Percentiles rank a stretch among this genome's conserved stretches.
phyloP scores from a whole-genome alignment of 2,113 vertebrate genomes.

The Bos javanicus region DNA sequence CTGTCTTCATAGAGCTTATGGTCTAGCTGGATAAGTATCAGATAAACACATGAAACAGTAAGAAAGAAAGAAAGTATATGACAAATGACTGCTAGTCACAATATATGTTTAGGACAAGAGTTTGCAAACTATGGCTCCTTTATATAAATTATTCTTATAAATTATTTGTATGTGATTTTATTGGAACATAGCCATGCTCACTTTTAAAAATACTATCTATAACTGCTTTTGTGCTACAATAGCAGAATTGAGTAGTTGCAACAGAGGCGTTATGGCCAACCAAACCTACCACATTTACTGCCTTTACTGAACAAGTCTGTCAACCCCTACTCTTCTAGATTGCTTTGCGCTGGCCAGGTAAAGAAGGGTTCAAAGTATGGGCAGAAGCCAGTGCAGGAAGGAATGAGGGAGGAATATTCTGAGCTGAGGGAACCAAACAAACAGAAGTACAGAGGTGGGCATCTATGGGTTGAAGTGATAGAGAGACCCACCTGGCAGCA shows the following conservation, averaged over 20 bases:
- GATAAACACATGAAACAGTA: neutral
- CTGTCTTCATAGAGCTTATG: neutral
- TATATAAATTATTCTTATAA: neutral
- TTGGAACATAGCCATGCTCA: neutral
- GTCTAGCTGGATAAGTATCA: neutral
- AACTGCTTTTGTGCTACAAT: neutral
- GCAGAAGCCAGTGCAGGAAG: neutral
- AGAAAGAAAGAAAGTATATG: neutral
- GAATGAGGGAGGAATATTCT: neutral
- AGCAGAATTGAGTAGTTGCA: neutral
- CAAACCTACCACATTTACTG: neutral
- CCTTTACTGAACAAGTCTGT: neutral
- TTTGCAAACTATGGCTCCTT: neutral
- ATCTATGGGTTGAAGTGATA: rapidly evolving
- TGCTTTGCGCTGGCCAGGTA: neutral
- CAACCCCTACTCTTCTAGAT: neutral
- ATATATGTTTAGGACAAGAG: neutral
- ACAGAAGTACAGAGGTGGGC: neutral
- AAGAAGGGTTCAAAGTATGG: neutral
- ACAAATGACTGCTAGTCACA: neutral
- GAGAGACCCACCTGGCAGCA: neutral
- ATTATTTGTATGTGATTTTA: neutral
- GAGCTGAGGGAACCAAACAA: neutral
- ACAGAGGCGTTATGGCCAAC: neutral
- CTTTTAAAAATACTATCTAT: neutral